Conservation (phyloP, 2,888 invertebrate genomes). For the Drosophila paracracens region DNA sequence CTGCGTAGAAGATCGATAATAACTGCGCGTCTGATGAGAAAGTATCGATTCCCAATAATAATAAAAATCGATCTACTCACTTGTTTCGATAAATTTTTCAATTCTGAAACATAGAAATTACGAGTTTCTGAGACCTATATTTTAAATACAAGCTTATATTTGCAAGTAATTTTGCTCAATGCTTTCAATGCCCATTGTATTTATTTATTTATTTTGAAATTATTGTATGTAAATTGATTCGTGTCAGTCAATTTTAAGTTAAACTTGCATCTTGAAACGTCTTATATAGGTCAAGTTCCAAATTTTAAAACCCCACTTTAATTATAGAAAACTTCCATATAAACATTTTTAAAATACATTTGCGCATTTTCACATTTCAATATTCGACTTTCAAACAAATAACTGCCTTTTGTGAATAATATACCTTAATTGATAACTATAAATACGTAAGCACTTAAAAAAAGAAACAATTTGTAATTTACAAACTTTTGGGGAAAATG, state of each 20-base stretch:
- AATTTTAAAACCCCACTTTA: not conserved
- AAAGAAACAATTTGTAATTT: conserved; percentile 30
- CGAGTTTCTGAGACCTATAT: not conserved
- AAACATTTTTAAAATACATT: not conserved
- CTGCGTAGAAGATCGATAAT: not conserved
- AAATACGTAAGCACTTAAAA: conserved; percentile 5
- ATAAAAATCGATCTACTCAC: not conserved
- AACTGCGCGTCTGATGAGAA: not conserved
- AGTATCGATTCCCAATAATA: not conserved
- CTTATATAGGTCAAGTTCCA: not conserved
- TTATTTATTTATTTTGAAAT: not conserved
- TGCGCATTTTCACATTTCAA: not conserved
- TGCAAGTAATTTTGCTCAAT: not conserved
- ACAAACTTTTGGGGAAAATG: conserved; percentile 60
- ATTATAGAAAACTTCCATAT: not conserved
- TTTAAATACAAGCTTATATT: not conserved
- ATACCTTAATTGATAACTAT: not conserved
- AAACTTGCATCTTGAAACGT: not conserved
- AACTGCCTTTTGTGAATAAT: not conserved
- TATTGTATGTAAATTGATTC: not conserved
- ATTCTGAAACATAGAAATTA: not conserved
- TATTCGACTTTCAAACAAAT: not conserved
- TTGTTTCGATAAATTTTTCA: not conserved
- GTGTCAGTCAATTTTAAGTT: not conserved
- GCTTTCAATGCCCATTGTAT: not conserved